Base-by-base conservation (phyloP, 2,113 vertebrate species). In the Dromiciops gliroides region DNA sequence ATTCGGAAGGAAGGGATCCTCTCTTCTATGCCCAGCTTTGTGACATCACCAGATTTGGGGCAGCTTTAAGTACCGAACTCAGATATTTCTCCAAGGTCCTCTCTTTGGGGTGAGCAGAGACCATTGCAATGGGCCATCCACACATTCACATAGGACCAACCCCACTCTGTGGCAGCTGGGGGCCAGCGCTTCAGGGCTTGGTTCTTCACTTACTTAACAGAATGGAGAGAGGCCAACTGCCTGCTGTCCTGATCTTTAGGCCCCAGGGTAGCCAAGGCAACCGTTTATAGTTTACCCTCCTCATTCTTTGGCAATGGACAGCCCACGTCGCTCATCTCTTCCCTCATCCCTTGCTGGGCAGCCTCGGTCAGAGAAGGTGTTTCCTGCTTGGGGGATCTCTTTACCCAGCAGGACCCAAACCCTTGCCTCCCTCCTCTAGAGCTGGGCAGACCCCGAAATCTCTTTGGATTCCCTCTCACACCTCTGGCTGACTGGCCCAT, bases 281-380 rank as follows among this genome's bases (percentile, higher is more conserved):
- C 94, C 97, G 95, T 97, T 97, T 98, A 97, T 93, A 96, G 92
- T 97, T 95, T 97, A 89, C 93, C 94, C 93, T 91, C 91, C 95
- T 96, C 47, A 1, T 94, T 67, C 28, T 89, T 97, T 93, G 90
- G 96, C 95, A 94, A 95, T 44, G 28, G 94, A 92, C 90, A 44
- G 90, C 51, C 51, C 50, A 89, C 96, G 89, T 93, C 90, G 90
- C 95, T 92, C 90, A 88, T 91, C 94, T 95, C 95, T 94, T 89
- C 95, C 97, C 97, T 56, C 97, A 95, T 92, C 94, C 48, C 95
- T 89, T 51, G 93, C 94, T 37, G 12, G 93, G 89, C 89, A 93
- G 67, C 67, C 67, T 75, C 60, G n/a, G 31, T 67, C 60, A 95
- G 97, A 96, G 95, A 97, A 97, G 90, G 90, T 95, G 94, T 83